Evolutionary conservation across 2,797 vertebrate species (phyloP).

Genomic region (Argentina silus): DNA sequence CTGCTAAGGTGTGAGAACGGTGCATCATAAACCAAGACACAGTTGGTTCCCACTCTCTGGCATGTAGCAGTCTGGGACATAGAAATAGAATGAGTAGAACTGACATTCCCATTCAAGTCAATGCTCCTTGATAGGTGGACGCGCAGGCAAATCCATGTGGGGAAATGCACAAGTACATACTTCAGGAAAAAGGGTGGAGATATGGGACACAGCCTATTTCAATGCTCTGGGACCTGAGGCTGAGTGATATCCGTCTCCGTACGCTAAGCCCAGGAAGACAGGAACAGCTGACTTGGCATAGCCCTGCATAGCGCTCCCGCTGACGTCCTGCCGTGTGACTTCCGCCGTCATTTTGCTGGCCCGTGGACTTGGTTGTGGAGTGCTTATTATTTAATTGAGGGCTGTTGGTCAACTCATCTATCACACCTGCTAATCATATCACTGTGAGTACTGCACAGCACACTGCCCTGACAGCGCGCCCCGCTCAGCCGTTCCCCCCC

Average conservation of each 20-base stretch:
- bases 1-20: no score
- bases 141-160: no score
- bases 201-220: no score
- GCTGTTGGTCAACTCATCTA: slow-evolving; percentile 47
- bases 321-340: slow-evolving; percentile 41
- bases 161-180: no score
- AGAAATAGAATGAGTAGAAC: no score
- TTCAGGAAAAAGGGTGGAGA: no score
- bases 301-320: background rate
- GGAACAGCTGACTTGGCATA: slow-evolving; percentile 49
- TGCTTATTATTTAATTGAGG: slow-evolving; percentile 56
- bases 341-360: slow-evolving; percentile 53
- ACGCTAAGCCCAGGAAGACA: background rate
- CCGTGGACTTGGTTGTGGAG: background rate
- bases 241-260: background rate
- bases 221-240: no score
- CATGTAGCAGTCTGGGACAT: no score
- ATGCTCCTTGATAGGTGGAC: no score
- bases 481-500: background rate
- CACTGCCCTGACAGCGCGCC: slow-evolving; percentile 40
- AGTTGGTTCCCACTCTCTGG: no score
- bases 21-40: no score
- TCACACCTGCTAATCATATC: slow-evolving; percentile 59
- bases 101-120: no score
- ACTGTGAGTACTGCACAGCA: background rate